Evolutionary conservation across 2,888 invertebrate genomes (phyloP).

Genomic region (Heterodera filipjevi): DNA sequence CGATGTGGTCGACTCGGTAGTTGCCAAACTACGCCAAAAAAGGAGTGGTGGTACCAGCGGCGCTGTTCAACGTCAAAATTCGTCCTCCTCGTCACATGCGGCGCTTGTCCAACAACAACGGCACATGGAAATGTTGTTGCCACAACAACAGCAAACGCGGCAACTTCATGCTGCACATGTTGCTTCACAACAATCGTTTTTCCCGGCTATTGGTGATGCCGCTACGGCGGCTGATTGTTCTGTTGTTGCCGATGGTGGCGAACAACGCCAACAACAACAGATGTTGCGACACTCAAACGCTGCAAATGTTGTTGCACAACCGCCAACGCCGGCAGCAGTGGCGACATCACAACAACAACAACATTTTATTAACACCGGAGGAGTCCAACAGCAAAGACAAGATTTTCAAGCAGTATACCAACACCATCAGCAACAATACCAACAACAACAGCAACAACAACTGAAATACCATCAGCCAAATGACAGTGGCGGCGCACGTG

Average conservation of each 20-base stretch:
- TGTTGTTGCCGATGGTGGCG: too few species aligned
- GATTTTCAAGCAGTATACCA: constrained; percentile 8
- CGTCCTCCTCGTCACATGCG: background rate
- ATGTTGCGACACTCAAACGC: background rate
- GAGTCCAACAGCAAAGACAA: background rate
- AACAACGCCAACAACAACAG: too few species aligned
- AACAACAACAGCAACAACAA: background rate
- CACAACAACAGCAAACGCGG: background rate
- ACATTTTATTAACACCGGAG: background rate
- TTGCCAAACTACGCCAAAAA: constrained; percentile 21
- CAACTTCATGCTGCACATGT: background rate
- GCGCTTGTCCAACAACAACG: background rate
- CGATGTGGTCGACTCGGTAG: constrained; percentile 26
- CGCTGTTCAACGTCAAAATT: background rate
- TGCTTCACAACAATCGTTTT: background rate
- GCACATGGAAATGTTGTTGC: constrained; percentile 1
- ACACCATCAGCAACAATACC: background rate
- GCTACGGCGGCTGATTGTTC: too few species aligned
- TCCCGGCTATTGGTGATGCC: too few species aligned
- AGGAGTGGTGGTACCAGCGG: background rate
- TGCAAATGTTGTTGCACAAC: background rate
- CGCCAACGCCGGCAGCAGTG: background rate
- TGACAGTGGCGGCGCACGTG: too few species aligned
- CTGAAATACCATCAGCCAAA: background rate
- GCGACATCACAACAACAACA: background rate